Evolutionary conservation across 2,797 vertebrate species (phyloP), one percentile per base, ranked within the genome.

Genomic region (Parauchenoglanis ngamensis): DNA sequence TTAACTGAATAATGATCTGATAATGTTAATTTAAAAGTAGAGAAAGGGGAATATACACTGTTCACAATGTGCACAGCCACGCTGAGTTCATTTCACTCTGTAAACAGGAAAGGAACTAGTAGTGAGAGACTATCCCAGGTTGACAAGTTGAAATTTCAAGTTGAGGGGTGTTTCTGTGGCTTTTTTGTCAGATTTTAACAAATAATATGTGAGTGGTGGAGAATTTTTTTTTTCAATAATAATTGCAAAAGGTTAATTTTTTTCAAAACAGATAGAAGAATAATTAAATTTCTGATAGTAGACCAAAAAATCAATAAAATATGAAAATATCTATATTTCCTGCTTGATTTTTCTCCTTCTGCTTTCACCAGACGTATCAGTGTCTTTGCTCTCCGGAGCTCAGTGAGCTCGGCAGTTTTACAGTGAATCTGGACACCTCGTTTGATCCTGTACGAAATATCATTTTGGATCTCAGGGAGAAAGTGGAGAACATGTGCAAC

Each of bases 401-500:
- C 0, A 93, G 93, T 0, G 94, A 94, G 57, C 88, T 96, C 19
- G 93, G 94, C 54, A 7, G 86, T 0, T 93, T 96, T 23, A 75
- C 84, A 0, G 92, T 89, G 19, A 94, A 94, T 31, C 87, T 86
- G 0, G 94, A 95, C 0, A 93, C 93, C 44, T 92, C 96, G 0
- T 95, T 95, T 49, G 95, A 95, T 31, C 93, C 94, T 0, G 89
- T 94, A 8, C 86, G 88, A 17, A 92, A 92, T 0, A 61, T 89
- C 23, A 61, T 96, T 70, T 68, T 94, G 86, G 93, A 94, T 82
- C 93, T 96, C 65, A 93, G 92, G 88, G 94, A 95, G 25, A 90
- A 72, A 52, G 92, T 96, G 85, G 96, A 96, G 90, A 95, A 95
- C 54, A 83, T 96, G 87, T 96, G 95, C 90, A 95, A 96, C 91